Evolutionary conservation across 2,113 vertebrate species (phyloP).

Genomic region (Ceyx melanurus): DNA sequence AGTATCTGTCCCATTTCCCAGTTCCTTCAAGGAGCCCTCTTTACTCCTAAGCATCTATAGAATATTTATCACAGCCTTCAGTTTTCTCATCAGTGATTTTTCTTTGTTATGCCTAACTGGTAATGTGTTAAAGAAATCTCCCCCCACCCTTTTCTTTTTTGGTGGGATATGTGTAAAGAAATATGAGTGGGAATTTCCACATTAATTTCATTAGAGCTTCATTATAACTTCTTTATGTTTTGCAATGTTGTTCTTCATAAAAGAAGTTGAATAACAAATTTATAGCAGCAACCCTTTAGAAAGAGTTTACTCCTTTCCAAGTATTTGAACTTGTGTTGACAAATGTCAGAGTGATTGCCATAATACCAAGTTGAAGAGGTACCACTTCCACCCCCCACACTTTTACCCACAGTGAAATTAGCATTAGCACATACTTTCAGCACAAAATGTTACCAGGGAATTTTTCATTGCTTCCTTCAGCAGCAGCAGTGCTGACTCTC

Average conservation of each 20-base stretch:
- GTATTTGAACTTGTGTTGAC: not conserved
- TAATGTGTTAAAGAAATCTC: not conserved
- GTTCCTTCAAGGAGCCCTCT: not conserved
- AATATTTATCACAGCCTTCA: not conserved
- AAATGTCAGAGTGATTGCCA: not conserved
- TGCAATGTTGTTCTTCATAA: not conserved
- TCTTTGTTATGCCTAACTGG: not conserved
- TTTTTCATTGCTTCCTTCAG: conserved; percentile 31
- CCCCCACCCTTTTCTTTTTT: not conserved
- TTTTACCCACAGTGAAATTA: conserved; percentile 13
- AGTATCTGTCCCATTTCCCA: not conserved
- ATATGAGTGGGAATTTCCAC: not conserved
- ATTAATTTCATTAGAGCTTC: not conserved
- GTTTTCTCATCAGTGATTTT: not conserved
- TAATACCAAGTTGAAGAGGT: not conserved
- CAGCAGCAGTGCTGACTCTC: not conserved
- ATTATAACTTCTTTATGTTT: not conserved
- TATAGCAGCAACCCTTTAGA: not conserved
- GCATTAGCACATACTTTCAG: not conserved
- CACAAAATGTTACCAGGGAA: conserved; percentile 27
- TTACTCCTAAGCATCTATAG: not conserved
- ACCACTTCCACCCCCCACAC: conserved; percentile 11
- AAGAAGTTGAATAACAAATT: not conserved
- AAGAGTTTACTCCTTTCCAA: conserved; percentile 9
- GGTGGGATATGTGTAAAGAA: not conserved